These are phyloP conservation scores for Colostygia pectinataria DNA, from an alignment of 2,888 invertebrate species.

Conservation along the genomic window DNA sequence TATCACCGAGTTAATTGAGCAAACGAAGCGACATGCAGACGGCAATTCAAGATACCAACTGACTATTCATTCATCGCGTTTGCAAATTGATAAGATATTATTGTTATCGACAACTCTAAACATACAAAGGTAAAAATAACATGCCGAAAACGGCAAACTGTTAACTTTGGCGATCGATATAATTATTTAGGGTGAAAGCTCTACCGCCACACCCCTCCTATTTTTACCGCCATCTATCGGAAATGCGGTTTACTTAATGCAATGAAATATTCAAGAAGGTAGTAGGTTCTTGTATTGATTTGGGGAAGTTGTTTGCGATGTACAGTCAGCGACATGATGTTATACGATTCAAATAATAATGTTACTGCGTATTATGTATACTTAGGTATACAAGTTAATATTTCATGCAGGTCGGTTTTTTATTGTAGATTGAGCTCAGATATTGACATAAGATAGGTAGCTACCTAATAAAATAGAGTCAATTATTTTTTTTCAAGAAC, in stretches of 20 bases:
- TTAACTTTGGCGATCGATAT: conserved; percentile 69
- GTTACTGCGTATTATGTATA: no score
- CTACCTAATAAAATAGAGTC: no score
- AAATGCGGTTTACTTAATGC: conserved; percentile 30
- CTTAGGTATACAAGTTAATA: no score
- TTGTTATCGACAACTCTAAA: no score
- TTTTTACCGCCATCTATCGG: conserved; percentile 61
- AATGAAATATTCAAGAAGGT: not conserved
- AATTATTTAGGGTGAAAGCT: conserved; percentile 68
- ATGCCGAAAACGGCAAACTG: conserved; percentile 52
- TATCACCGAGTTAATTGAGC: conserved; percentile 46
- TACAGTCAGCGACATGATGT: not conserved
- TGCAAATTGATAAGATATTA: conserved; percentile 32
- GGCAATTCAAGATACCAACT: conserved; percentile 55
- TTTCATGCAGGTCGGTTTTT: no score
- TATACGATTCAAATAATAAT: no score
- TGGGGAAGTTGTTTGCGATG: not conserved
- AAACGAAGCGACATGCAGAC: conserved; percentile 50
- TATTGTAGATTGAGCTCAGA: no score
- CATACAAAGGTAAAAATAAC: conserved; percentile 48
- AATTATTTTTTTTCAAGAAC: no score
- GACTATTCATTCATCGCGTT: conserved; percentile 47
- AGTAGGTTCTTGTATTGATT: conserved; percentile 3
- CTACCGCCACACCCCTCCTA: conserved; percentile 64
- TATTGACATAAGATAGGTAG: no score